These are phyloP conservation scores for Lithobius niger DNA, from an alignment of 1,140 invertebrate species.

Conservation along the genomic window DNA sequence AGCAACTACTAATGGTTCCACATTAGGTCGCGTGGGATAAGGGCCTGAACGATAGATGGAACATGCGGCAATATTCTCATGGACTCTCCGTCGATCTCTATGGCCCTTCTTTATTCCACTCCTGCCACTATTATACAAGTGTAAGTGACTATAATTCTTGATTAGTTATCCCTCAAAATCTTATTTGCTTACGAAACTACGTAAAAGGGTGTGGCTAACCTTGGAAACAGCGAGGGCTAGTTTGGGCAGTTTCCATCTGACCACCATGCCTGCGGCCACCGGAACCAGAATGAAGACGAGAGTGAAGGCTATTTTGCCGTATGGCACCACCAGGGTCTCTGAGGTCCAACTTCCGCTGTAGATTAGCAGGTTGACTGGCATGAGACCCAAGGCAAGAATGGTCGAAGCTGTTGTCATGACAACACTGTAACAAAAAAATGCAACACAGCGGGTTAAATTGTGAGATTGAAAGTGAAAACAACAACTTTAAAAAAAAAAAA, in stretches of 20 bases:
- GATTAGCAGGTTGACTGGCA: slow-evolving; percentile 31
- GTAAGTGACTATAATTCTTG: too few relatives aligned
- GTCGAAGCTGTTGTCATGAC: slow-evolving; percentile 32
- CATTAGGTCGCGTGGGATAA: too few relatives aligned
- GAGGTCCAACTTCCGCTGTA: slow-evolving; percentile 27
- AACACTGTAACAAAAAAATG: slow-evolving; percentile 28
- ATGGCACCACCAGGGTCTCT: slow-evolving; percentile 27
- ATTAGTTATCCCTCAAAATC: too few relatives aligned
- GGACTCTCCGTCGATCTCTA: too few relatives aligned
- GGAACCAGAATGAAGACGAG: slow-evolving; percentile 26
- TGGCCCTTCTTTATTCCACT: too few relatives aligned
- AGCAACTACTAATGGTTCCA: too few relatives aligned
- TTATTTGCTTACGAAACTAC: too few relatives aligned
- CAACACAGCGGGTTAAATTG: background rate
- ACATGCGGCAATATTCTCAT: too few relatives aligned
- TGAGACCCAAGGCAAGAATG: slow-evolving; percentile 26
- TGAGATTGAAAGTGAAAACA: slow-evolving; percentile 9
- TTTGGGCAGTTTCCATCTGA: slow-evolving; percentile 26
- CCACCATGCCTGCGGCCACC: slow-evolving; percentile 27
- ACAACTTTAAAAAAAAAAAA: too few relatives aligned
- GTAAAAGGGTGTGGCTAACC: too few relatives aligned
- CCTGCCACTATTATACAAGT: too few relatives aligned
- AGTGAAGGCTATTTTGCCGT: slow-evolving; percentile 27
- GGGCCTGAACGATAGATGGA: too few relatives aligned
- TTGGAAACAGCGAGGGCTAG: slow-evolving; percentile 24